Base-by-base conservation (phyloP, 2,888 invertebrate genomes). In the Mamestra brassicae region DNA sequence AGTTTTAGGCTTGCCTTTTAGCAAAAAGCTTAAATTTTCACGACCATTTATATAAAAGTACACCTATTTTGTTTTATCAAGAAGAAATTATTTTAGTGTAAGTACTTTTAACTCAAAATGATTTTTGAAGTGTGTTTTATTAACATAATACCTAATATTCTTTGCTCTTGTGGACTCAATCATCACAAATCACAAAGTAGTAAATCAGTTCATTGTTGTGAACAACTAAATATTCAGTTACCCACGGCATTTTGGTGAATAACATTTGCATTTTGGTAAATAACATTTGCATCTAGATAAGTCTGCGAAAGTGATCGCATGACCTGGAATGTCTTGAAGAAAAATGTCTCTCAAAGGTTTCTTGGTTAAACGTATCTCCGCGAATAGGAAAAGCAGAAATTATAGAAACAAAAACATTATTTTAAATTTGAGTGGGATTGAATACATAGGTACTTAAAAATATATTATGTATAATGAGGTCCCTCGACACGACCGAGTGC, bases 131-230 rank as follows among this genome's bases (percentile, higher is more conserved):
- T 38, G 54, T 61, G 17, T n/a, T 38, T 55, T 47, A 54, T 11
- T 34, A 55, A 61, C 15, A 36, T 42, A 3, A 34, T 89, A 26
- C 26, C 26, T 88, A 88, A 90, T 88, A 88, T 89, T 90, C 87
- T 90, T 88, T 85, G 65, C 89, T 55, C 47, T 90, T 92, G 90
- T 91, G 90, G 89, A 87, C 86, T 85, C 74, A 77, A 76, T 69
- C 81, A 67, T 77, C n/a, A n/a, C n/a, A 95, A 95, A 95, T 95
- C 91, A 88, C 93, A 92, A 94, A 94, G 92, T 91, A 93, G 92
- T 92, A 94, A 94, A 94, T 94, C 93, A 93, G 94, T 93, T 92
- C 92, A 93, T 93, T 94, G 92, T 93, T 92, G 92, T 91, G 91
- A 93, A 92, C 88, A 90, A 89, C 90, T 92, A 92, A 93, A 93